Conservation (phyloP, 2,797 vertebrate species). For the Coendou prehensilis region DNA sequence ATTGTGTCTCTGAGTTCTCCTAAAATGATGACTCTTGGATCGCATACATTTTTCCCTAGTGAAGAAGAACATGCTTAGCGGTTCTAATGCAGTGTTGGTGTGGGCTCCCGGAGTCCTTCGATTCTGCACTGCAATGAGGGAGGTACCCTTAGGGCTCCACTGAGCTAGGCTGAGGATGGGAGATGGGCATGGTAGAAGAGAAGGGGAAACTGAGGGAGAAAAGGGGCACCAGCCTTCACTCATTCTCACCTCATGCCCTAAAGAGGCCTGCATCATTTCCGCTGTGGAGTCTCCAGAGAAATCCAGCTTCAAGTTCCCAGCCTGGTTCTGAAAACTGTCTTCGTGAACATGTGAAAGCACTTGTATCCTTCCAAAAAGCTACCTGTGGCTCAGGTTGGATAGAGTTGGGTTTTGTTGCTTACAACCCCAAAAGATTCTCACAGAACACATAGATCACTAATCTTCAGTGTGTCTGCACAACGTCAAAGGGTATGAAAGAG, state of each 20-base stretch:
- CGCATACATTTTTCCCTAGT: neutral
- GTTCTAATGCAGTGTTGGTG: neutral
- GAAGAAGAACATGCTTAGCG: neutral
- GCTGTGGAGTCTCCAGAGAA: no score
- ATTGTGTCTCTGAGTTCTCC: neutral
- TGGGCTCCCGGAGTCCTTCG: no score
- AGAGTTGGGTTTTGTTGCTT: neutral
- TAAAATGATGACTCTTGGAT: neutral
- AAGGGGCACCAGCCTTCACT: neutral
- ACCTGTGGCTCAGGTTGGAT: neutral
- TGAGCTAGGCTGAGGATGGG: neutral
- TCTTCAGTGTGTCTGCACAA: neutral
- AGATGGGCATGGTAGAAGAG: neutral
- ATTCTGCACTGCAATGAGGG: no score
- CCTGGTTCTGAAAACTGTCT: neutral
- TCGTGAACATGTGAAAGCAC: neutral
- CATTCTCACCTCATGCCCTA: neutral
- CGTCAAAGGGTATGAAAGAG: neutral
- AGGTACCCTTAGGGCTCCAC: fast-evolving
- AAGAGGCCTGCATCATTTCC: neutral
- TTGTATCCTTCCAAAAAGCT: neutral
- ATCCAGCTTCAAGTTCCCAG: neutral
- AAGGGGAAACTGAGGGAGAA: neutral
- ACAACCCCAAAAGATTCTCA: neutral
- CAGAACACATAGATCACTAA: neutral